Percentiles rank a stretch among this genome's conserved stretches.
These are phyloP conservation scores for Tenthredo livida DNA, from an alignment of 2,888 invertebrate genomes.

Conservation along the genomic window DNA sequence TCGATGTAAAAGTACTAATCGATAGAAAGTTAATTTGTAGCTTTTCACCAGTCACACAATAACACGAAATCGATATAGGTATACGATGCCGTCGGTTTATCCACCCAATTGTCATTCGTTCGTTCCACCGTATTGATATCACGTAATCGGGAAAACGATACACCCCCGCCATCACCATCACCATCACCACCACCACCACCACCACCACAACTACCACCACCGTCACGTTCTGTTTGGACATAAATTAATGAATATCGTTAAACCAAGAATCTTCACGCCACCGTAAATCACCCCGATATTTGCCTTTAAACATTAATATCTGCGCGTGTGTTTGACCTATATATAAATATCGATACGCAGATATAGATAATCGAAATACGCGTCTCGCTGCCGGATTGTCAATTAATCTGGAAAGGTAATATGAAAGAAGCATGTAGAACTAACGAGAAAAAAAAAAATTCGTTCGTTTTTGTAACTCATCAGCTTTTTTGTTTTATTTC, in stretches of 20 bases:
- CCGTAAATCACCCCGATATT: slow-evolving; percentile 22
- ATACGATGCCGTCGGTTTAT: background rate
- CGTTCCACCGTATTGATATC: slow-evolving; percentile 27
- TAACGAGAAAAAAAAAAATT: background rate
- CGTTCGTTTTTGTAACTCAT: background rate
- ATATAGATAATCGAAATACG: background rate
- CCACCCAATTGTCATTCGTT: slow-evolving; percentile 43
- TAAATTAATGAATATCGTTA: slow-evolving; percentile 41
- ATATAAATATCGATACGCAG: background rate
- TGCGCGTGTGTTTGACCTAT: background rate
- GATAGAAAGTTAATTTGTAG: slow-evolving; percentile 47
- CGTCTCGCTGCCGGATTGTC: background rate
- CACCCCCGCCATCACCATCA: background rate
- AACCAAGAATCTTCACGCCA: slow-evolving; percentile 28
- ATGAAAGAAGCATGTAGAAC: background rate
- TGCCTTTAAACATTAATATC: background rate
- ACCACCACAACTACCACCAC: background rate
- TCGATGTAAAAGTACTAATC: slow-evolving; percentile 45
- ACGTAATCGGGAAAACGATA: slow-evolving; percentile 36
- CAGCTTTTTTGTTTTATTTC: no score
- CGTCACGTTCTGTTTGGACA: background rate
- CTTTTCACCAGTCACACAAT: slow-evolving; percentile 44
- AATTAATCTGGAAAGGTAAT: background rate
- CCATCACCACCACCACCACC: background rate
- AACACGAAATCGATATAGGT: slow-evolving; percentile 47